Conservation (phyloP, 2,888 invertebrate species). For the Lithosia quadra region DNA sequence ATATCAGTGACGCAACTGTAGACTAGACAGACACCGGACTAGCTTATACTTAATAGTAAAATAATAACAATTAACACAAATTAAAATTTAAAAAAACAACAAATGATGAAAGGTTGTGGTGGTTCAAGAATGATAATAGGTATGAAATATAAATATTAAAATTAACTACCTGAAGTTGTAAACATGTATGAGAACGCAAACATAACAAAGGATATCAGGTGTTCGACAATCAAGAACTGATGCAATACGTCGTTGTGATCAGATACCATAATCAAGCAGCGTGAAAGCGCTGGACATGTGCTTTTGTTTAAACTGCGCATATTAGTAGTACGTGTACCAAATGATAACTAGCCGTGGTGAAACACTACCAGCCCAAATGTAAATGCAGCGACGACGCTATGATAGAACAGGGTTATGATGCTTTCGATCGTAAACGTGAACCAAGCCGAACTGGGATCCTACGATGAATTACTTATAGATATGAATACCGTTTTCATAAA, state of each 20-base stretch:
- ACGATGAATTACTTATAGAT: conserved; percentile 62
- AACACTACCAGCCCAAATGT: conserved; percentile 65
- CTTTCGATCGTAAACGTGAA: conserved; percentile 72
- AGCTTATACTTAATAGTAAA: conserved; percentile 6
- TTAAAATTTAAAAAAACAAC: background rate
- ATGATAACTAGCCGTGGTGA: conserved; percentile 80
- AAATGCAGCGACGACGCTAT: conserved; percentile 47
- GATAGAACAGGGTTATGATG: conserved; percentile 65
- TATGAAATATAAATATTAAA: conserved; percentile 5
- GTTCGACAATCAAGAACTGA: conserved; percentile 58
- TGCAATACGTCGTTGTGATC: conserved; percentile 74
- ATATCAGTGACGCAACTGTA: conserved; percentile 25
- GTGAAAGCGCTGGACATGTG: conserved; percentile 79
- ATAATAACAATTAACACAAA: conserved; percentile 1
- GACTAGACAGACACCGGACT: conserved; percentile 15
- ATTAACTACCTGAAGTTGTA: conserved; percentile 14
- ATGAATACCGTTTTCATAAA: conserved; percentile 84
- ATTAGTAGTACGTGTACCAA: conserved; percentile 77
- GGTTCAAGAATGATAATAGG: background rate
- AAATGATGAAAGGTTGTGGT: background rate
- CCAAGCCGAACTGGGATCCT: conserved; percentile 57
- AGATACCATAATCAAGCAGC: conserved; percentile 74
- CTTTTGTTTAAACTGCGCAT: conserved; percentile 75
- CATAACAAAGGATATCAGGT: conserved; percentile 57
- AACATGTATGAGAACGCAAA: conserved; percentile 48